A percentile compares a stretch with the other conserved stretches of the same genome.
phyloP scores from a whole-genome alignment of 2,888 invertebrate species.

The Microdon myrmicae region DNA sequence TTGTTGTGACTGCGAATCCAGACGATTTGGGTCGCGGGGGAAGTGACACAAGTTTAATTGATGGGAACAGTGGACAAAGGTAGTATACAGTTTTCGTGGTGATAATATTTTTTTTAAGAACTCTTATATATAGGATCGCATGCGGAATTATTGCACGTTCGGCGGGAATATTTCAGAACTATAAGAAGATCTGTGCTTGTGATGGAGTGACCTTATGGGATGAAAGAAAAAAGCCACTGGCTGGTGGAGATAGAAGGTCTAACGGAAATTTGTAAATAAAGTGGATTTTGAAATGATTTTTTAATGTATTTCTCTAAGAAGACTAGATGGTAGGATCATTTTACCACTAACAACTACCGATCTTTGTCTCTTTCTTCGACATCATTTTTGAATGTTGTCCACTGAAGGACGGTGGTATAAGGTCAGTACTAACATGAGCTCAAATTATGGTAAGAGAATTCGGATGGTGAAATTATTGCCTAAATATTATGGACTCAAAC shows the following conservation, averaged over 20 bases:
- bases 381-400: no score
- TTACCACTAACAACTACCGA: no score
- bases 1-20: constrained; percentile 74
- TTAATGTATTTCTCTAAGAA: no score
- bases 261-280: constrained; percentile 19
- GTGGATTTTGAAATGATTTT: not conserved
- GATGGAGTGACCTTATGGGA: constrained; percentile 92
- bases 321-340: no score
- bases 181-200: constrained; percentile 88
- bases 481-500: no score
- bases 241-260: constrained; percentile 58
- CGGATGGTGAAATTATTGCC: no score
- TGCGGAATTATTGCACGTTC: constrained; percentile 91
- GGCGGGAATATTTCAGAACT: constrained; percentile 86
- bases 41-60: constrained; percentile 68
- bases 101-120: constrained; percentile 4
- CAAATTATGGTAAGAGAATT: no score
- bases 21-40: constrained; percentile 73
- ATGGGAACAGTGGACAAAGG: constrained; percentile 75
- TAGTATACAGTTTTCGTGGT: constrained; percentile 55
- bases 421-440: no score
- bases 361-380: no score
- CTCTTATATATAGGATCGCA: constrained; percentile 70
- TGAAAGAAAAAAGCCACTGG: constrained; percentile 74
- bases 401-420: no score